phyloP scores from a whole-genome alignment of 1,140 invertebrate genomes.

The Pteromalus puparum region DNA sequence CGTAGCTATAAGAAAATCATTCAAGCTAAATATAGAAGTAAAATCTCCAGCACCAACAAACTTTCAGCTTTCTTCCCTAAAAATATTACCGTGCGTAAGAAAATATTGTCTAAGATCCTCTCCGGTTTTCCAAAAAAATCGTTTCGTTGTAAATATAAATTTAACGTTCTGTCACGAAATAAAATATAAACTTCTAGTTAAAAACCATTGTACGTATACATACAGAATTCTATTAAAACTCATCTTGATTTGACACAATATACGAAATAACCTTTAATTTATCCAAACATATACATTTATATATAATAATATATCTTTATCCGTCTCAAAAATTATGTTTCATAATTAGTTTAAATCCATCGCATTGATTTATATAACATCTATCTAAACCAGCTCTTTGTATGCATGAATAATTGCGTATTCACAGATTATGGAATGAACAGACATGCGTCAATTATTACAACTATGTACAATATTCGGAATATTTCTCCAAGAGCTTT shows the following conservation, averaged over 20 bases:
- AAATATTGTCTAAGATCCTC: constrained; percentile 26
- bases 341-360: not conserved
- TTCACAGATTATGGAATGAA: constrained; percentile 55
- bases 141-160: constrained; percentile 18
- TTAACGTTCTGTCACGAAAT: not conserved
- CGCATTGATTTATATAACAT: not conserved
- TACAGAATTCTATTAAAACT: not conserved
- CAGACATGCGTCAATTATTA: constrained; percentile 31
- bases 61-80: not conserved
- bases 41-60: constrained; percentile 37
- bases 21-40: constrained; percentile 6
- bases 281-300: constrained; percentile 2
- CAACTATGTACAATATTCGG: constrained; percentile 59
- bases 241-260: not conserved
- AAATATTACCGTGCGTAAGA: not conserved
- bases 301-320: constrained; percentile 7
- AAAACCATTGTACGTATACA: not conserved
- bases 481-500: constrained; percentile 64
- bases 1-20: not conserved
- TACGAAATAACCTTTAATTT: constrained; percentile 5
- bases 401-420: constrained; percentile 38
- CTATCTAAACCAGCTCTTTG: constrained; percentile 7
- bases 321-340: not conserved
- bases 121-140: not conserved
- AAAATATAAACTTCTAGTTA: not conserved